phyloP scores from a whole-genome alignment of 2,113 vertebrate genomes.

The Crotalus horridus region DNA sequence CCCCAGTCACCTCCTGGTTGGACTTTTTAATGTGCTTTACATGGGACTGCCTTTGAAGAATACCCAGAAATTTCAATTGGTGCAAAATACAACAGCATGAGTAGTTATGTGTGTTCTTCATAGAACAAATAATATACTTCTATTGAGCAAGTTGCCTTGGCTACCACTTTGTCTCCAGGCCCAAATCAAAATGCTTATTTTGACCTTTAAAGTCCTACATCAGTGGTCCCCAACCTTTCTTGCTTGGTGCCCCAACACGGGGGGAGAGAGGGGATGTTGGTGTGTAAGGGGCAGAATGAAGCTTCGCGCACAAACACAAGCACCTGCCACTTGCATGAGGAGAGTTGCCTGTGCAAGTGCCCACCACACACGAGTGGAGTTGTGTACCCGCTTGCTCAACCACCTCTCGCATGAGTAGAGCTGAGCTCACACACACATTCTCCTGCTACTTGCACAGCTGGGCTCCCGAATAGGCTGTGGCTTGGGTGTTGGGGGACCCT shows the following conservation, averaged over 20 bases:
- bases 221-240: too few species aligned
- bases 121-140: not conserved
- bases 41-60: not conserved
- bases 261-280: not conserved
- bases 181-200: not conserved
- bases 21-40: not conserved
- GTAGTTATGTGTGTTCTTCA: not conserved
- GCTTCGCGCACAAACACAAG: not conserved
- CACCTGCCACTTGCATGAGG: fast-evolving
- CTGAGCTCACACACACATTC: not conserved
- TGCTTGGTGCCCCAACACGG: too few species aligned
- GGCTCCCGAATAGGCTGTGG: not conserved
- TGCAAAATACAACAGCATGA: not conserved
- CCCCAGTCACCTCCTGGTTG: not conserved
- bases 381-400: not conserved
- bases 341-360: not conserved
- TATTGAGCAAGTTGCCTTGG: not conserved
- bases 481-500: not conserved
- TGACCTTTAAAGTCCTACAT: not conserved
- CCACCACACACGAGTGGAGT: not conserved
- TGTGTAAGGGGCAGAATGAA: not conserved
- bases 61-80: not conserved
- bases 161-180: not conserved
- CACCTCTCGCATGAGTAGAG: not conserved
- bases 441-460: not conserved